phyloP scores from a whole-genome alignment of 1,140 invertebrate genomes.

The Leptinotarsa lineolata region DNA sequence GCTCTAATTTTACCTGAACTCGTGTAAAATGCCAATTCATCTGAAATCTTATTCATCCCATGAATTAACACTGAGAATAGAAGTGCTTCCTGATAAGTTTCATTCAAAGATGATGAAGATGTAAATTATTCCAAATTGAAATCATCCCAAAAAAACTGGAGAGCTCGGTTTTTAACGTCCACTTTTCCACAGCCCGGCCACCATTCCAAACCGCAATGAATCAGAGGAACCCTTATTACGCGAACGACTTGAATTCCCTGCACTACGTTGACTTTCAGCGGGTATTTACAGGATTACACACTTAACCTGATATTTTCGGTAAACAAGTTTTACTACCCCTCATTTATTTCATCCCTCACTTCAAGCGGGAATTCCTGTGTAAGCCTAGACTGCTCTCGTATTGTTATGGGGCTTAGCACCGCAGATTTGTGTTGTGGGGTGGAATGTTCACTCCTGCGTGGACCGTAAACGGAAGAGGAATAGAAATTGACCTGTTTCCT shows the following conservation, averaged over 20 bases:
- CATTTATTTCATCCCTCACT: conserved; percentile 1
- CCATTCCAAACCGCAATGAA: neutral
- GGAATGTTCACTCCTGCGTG: conserved; percentile 24
- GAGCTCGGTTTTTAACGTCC: too few species aligned
- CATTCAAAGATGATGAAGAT: too few species aligned
- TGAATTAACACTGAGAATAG: too few species aligned
- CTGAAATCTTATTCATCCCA: too few species aligned
- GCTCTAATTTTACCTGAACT: too few species aligned
- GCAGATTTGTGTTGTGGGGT: conserved; percentile 28
- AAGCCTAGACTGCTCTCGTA: neutral
- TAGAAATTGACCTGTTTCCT: conserved; percentile 49
- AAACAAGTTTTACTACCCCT: conserved; percentile 1
- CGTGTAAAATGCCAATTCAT: too few species aligned
- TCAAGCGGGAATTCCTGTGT: neutral
- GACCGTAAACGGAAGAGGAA: conserved; percentile 37
- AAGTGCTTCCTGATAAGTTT: too few species aligned
- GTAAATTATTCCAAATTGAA: too few species aligned
- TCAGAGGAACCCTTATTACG: neutral
- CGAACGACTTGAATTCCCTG: neutral
- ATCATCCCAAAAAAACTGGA: too few species aligned
- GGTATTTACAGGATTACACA: conserved; percentile 17
- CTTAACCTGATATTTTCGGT: conserved; percentile 9
- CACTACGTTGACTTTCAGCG: conserved; percentile 18
- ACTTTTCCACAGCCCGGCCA: too few species aligned
- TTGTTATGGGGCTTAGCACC: conserved; percentile 38